phyloP scores from a whole-genome alignment of 2,888 invertebrate species.

The Eupithecia abbreviata region DNA sequence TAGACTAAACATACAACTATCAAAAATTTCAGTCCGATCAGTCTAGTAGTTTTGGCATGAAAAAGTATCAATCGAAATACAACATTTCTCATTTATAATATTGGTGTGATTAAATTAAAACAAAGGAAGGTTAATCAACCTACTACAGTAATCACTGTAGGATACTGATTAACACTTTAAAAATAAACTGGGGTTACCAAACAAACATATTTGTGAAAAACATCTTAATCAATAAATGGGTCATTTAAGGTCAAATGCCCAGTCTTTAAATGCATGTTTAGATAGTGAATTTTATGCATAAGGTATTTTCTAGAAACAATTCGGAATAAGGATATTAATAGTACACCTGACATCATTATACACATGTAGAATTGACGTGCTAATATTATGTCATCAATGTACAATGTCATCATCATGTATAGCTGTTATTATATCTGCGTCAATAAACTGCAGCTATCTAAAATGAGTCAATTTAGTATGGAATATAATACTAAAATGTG shows the following conservation, averaged over 20 bases:
- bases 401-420: too few species aligned
- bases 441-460: too few species aligned
- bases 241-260: slow-evolving; percentile 24
- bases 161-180: not conserved
- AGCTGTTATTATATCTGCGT: too few species aligned
- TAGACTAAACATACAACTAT: not conserved
- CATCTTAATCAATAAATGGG: slow-evolving; percentile 15
- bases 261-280: not conserved
- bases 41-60: not conserved
- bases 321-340: not conserved
- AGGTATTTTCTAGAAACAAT: not conserved
- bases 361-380: too few species aligned
- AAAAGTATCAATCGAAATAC: not conserved
- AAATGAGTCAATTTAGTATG: too few species aligned
- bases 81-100: not conserved
- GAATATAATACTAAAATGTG: too few species aligned
- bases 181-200: slow-evolving; percentile 4
- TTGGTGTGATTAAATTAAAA: not conserved
- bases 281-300: not conserved
- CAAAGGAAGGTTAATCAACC: not conserved
- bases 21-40: not conserved
- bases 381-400: too few species aligned
- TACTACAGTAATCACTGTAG: not conserved
- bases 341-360: not conserved
- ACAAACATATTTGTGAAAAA: slow-evolving; percentile 9